These are phyloP conservation scores for Acutogordius australiensis DNA, from an alignment of 2,888 invertebrate genomes.

Conservation along the genomic window DNA sequence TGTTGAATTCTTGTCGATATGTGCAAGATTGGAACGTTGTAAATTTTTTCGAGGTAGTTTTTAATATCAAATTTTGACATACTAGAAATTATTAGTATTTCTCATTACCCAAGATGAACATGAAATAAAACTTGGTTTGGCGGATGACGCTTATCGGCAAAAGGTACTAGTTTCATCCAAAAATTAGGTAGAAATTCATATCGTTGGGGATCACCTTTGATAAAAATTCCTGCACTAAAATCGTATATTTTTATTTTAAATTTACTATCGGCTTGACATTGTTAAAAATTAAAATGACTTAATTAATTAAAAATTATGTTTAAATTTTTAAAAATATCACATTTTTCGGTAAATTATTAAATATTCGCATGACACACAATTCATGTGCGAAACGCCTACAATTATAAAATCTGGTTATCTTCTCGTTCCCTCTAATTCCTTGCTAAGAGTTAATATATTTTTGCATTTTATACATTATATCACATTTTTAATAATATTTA, in stretches of 20 bases:
- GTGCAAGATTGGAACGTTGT: constrained; percentile 46
- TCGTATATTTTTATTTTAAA: not conserved
- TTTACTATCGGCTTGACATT: constrained; percentile 6
- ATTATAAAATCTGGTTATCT: not conserved
- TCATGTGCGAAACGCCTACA: not conserved
- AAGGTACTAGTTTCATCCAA: constrained; percentile 66
- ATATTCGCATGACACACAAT: too few relatives aligned
- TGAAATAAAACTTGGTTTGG: constrained; percentile 55
- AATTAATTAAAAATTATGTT: too few relatives aligned
- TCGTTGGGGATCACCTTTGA: constrained; percentile 67
- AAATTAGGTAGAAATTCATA: constrained; percentile 75
- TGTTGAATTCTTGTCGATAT: constrained; percentile 33
- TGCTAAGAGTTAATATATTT: not conserved
- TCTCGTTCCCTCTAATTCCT: not conserved
- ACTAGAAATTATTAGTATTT: constrained; percentile 22
- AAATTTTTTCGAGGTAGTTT: constrained; percentile 81
- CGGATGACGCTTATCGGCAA: constrained; percentile 30
- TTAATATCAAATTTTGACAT: constrained; percentile 67
- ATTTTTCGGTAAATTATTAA: too few relatives aligned
- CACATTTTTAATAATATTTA: too few relatives aligned
- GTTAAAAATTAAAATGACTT: too few relatives aligned
- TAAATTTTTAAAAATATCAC: too few relatives aligned
- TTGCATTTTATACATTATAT: too few relatives aligned
- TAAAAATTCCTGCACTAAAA: constrained; percentile 32
- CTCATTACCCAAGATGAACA: constrained; percentile 43